Base-by-base conservation (phyloP, 23 tunicate species). In the Diplosoma virens region DNA sequence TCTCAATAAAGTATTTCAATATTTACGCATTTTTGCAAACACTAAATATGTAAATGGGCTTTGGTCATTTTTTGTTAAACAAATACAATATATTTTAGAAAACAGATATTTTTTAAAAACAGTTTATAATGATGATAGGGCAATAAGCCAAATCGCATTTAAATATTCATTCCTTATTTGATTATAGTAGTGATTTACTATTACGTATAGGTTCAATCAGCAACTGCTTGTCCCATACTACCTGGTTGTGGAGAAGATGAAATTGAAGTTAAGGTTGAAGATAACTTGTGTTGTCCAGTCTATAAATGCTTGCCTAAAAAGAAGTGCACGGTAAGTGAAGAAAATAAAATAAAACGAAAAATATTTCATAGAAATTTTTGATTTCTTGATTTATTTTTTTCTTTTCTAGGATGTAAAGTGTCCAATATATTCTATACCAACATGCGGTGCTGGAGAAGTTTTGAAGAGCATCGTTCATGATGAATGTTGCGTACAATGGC, bases 401-500 rank as follows among this genome's bases (percentile, higher is more conserved):
- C 67, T 25, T 78, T 59, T 70, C 21, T 34, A 90, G 97, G 79
- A 81, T 55, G 80, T 92, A 23, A 56, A 33, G 2, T 92, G 97
- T 60, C 97, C 97, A 2, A 30, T 28, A 18, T 92, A 81, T 55
- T 48, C 52, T 24, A 69, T 21, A 3, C 83, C 81, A 32, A 45
- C 54, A 5, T 92, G 97, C 60, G 87, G 63, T 0, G 76, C 81
- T 7, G 97, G 92, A 23, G 87, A 92, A 48, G 92, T 85, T 35
- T 59, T 92, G 37, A 87, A 92, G 70, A 76, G 79, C 32, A 81
- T 85, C 70, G 78, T 92, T 20, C 97, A 92, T 63, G 87, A 92
- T 47, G 87, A 80, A 85, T 92, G 97, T 45, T 92, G 97, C 64
- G 81, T 92, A 26, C 92, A 92, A 55, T 80, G 82, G 64, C 69